Evolutionary conservation across 2,113 vertebrate species (phyloP).

Genomic region (Ceratotherium simum): DNA sequence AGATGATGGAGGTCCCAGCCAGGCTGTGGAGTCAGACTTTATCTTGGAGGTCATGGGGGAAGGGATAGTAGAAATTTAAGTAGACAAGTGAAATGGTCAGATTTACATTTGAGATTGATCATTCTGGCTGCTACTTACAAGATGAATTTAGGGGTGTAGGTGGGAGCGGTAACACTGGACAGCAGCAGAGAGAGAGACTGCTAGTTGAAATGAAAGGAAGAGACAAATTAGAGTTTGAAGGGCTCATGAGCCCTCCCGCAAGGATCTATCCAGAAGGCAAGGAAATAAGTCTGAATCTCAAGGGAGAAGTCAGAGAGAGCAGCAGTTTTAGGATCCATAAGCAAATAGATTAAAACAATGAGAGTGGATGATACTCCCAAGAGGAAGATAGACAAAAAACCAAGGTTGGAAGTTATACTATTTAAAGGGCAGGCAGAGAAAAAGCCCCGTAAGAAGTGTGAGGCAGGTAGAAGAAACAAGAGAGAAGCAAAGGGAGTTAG

Average conservation of each 20-base stretch:
- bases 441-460: not conserved
- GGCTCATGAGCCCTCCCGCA: not conserved
- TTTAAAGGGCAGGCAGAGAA: not conserved
- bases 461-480: not conserved
- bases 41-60: not conserved
- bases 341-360: not conserved
- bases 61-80: not conserved
- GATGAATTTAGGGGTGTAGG: not conserved
- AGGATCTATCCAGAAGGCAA: not conserved
- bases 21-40: not conserved
- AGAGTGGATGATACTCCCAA: not conserved
- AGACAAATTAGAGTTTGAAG: not conserved
- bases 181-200: not conserved
- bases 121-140: not conserved
- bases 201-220: not conserved
- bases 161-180: not conserved
- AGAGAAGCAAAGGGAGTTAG: not conserved
- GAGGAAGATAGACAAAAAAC: not conserved
- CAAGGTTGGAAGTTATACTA: not conserved
- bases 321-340: not conserved
- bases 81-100: not conserved
- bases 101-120: not conserved
- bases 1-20: not conserved
- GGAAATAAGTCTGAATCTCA: not conserved
- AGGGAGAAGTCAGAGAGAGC: not conserved